A percentile compares a stretch with the other conserved stretches of the same genome.
Evolutionary conservation across 2,888 invertebrate genomes (phyloP).

Genomic region (Griposia aprilina): DNA sequence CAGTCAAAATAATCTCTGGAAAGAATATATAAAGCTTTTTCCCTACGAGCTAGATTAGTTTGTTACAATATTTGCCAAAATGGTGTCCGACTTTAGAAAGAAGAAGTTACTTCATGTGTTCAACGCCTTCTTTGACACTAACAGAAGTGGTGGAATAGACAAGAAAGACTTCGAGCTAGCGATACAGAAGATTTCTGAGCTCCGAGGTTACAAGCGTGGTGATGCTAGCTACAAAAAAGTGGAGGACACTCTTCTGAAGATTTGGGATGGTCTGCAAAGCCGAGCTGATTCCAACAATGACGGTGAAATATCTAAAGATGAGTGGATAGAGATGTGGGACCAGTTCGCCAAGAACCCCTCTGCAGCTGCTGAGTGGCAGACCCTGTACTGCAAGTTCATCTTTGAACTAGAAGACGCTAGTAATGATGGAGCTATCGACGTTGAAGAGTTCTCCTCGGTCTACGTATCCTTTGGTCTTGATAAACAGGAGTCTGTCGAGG

Average conservation of each 20-base stretch:
- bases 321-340: slow-evolving; percentile 97
- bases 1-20: slow-evolving; percentile 56
- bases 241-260: slow-evolving; percentile 93
- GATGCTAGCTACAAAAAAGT: slow-evolving; percentile 94
- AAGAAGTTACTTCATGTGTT: slow-evolving; percentile 96
- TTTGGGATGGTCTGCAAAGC: slow-evolving; percentile 95
- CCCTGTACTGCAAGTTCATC: slow-evolving; percentile 96
- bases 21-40: slow-evolving; percentile 67
- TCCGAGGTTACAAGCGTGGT: slow-evolving; percentile 94
- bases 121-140: slow-evolving; percentile 96
- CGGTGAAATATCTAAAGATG: slow-evolving; percentile 95
- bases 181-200: slow-evolving; percentile 94
- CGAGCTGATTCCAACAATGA: slow-evolving; percentile 96
- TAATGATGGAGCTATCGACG: slow-evolving; percentile 94
- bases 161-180: slow-evolving; percentile 96
- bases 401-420: slow-evolving; percentile 96
- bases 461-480: slow-evolving; percentile 95
- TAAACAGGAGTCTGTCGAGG: slow-evolving; percentile 93
- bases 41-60: slow-evolving; percentile 35
- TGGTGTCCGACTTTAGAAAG: slow-evolving; percentile 96
- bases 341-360: slow-evolving; percentile 94
- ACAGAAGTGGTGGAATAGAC: slow-evolving; percentile 96
- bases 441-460: slow-evolving; percentile 95
- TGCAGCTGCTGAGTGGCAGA: slow-evolving; percentile 95
- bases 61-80: slow-evolving; percentile 76